Evolutionary conservation across 2,888 invertebrate species (phyloP).

Genomic region (Rhamnusium bicolor): DNA sequence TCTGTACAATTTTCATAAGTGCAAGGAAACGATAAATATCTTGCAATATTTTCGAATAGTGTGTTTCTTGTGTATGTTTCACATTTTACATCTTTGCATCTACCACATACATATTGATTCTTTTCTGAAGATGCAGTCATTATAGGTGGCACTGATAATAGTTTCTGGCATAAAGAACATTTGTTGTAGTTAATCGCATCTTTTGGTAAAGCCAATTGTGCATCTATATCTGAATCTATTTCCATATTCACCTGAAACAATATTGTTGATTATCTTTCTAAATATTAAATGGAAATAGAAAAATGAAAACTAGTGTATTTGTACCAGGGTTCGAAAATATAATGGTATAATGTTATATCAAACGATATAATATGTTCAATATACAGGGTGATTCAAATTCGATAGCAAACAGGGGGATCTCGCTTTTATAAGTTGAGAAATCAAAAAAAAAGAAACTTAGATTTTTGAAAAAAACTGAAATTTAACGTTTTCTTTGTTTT

Average conservation of each 20-base stretch:
- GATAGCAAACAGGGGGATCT: too few species aligned
- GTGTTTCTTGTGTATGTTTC: slow-evolving; percentile 25
- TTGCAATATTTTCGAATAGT: slow-evolving; percentile 41
- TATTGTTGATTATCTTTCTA: neutral
- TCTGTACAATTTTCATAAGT: slow-evolving; percentile 35
- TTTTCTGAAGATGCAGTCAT: slow-evolving; percentile 35
- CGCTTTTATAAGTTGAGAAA: too few species aligned
- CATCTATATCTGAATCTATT: too few species aligned
- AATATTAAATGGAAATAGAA: too few species aligned
- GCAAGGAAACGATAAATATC: slow-evolving; percentile 38
- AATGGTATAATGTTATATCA: too few species aligned
- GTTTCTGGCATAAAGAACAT: slow-evolving; percentile 42
- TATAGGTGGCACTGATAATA: slow-evolving; percentile 47
- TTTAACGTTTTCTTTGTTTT: too few species aligned
- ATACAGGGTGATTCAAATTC: too few species aligned
- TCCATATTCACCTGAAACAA: neutral
- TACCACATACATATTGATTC: slow-evolving; percentile 38
- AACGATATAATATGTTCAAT: too few species aligned
- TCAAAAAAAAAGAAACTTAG: too few species aligned
- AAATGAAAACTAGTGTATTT: too few species aligned
- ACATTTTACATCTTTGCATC: slow-evolving; percentile 28
- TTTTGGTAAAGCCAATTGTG: neutral
- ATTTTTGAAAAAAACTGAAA: too few species aligned
- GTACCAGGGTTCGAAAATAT: too few species aligned
- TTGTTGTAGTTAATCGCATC: slow-evolving; percentile 18